A percentile compares a stretch with the other conserved stretches of the same genome.
phyloP scores from a whole-genome alignment of 2,113 vertebrate species.

The Tragelaphus scriptus region DNA sequence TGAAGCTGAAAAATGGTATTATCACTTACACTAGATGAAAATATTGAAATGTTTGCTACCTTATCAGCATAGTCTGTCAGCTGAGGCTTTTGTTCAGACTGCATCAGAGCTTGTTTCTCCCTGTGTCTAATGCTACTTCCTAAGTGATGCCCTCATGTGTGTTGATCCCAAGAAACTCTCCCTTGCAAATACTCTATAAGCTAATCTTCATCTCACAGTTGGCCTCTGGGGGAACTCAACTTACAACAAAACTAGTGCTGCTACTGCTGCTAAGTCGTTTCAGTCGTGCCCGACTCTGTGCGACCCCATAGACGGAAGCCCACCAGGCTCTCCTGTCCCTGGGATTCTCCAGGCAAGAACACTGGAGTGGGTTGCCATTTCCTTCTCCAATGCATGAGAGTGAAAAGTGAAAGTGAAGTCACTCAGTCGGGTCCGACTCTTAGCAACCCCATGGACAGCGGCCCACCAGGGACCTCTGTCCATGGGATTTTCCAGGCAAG shows the following conservation, averaged over 20 bases:
- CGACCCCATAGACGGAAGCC: no score
- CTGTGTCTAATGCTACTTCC: not conserved
- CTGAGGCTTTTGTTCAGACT: not conserved
- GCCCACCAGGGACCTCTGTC: no score
- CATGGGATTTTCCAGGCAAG: no score
- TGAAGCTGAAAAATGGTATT: not conserved
- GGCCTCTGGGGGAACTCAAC: not conserved
- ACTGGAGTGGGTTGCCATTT: no score
- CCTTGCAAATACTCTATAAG: not conserved
- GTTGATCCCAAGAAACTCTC: not conserved
- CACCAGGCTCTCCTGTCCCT: no score
- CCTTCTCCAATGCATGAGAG: no score
- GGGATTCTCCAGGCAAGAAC: no score
- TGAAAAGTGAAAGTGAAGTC: no score
- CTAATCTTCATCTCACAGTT: not conserved
- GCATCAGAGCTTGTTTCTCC: not conserved
- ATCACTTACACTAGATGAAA: not conserved
- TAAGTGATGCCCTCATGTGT: not conserved
- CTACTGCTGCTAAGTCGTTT: no score
- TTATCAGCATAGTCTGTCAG: not conserved
- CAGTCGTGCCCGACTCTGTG: no score
- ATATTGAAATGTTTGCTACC: not conserved
- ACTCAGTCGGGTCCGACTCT: no score
- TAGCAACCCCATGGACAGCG: no score
- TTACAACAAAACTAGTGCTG: not conserved